Base-by-base conservation (phyloP, 2,888 invertebrate species). In the Epirrita christyi region DNA sequence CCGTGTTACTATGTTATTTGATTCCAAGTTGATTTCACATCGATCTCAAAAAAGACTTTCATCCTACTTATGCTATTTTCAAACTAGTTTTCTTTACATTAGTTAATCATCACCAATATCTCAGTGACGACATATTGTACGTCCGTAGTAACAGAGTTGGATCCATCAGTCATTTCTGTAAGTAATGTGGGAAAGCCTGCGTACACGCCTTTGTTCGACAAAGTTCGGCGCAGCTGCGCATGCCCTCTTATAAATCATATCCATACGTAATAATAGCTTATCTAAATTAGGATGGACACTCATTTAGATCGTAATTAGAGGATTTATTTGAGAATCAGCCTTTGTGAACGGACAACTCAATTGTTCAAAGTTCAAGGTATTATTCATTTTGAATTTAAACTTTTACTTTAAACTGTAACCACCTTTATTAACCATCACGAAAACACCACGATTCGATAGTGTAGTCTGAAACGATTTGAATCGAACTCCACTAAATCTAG, bases 121-220 rank as follows among this genome's bases (percentile, higher is more conserved):
- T 54, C 42, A 66, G 53, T 59, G 70, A 64, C 58, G 65, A 64
- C 62, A 63, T 67, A 59, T 63, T 58, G 59, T 67, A 72, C 71
- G 66, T 67, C 54, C 60, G 73, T 72, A 78, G 75, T 72, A 74
- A 69, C 70, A 72, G 63, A 68, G 70, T 72, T 55, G 64, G 68
- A 74, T 73, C 81, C 74, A 85, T 86, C 86, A 80, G 76, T 87
- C 87, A 87, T 84, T 80, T 78, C 76, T 71, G 68, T 85, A 86
- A 86, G 80, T 83, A 83, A 85, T 87, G 87, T 88, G 88, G 81
- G 87, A 88, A 88, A 78, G 78, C 63, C 44, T 21, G 69, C 63
- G 63, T 21, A 21, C 65, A 52, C 59, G 70, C 67, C 75, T 83
- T 83, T 83, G 82, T 83, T 74, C 66, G 61, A 69, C 58, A 52